Base-by-base conservation (phyloP, 2,113 vertebrate genomes). In the Toxotes chatareus region DNA sequence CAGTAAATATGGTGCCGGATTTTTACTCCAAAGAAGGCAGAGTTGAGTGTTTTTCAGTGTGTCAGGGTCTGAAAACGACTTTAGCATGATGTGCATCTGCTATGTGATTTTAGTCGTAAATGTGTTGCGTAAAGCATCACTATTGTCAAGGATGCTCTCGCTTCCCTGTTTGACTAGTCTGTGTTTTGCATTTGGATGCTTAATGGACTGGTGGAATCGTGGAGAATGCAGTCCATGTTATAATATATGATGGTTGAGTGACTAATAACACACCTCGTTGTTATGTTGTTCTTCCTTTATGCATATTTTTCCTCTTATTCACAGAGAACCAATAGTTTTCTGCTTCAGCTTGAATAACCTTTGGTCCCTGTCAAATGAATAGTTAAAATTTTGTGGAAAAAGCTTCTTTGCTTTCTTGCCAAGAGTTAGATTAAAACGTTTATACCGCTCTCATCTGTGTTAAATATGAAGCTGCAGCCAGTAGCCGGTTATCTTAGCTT, bases 131-230 rank as follows among this genome's bases (percentile, higher is more conserved):
- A 85, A 88, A 83, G 64, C 53, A 21, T 57, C 27, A 19, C 81
- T 71, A 75, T 89, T 80, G 66, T 85, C 40, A 67, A 56, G 46
- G 61, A 79, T 51, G 74, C 51, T 44, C 10, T 21, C 51, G 66
- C 11, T 40, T 74, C 73, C 46, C 53, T 80, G 77, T 77, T 84
- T 72, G 75, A 76, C 38, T 56, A 40, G 62, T 65, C 89, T 87
- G 88, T 70, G 63, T 85, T 92, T 90, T 73, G 36, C 76, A 86
- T 89, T 84, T 86, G 73, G 57, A 64, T 56, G 19, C 49, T 81
- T 79, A 71, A 76, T 77, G 42, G 59, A 65, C 68, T 66, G 17
- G 51, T 72, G 76, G 59, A 89, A 68, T 79, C 49, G 47, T 69
- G 56, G 71, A 73, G 53, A 88, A 79, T 68, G 31, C 38, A 73